These are phyloP conservation scores for Scarus forsteni DNA, from an alignment of 2,797 vertebrate species.

Conservation along the genomic window DNA sequence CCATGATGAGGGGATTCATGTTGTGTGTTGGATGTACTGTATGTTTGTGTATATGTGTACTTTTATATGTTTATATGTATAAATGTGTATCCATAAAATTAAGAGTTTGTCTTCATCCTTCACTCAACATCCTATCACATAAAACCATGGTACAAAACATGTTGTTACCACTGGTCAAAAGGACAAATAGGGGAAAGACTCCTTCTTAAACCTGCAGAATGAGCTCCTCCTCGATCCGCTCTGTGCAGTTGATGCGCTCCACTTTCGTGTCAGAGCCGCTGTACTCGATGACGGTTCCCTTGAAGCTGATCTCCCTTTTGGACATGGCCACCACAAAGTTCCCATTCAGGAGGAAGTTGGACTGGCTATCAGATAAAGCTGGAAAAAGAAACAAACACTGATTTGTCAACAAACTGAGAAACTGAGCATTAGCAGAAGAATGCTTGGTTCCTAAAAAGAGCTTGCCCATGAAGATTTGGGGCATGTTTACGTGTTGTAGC, in stretches of 20 bases:
- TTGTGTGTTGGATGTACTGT: no score
- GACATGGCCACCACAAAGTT: conserved; percentile 98
- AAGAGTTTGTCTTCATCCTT: no score
- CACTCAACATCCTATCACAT: no score
- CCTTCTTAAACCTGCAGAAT: conserved; percentile 88
- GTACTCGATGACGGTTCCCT: conserved; percentile 93
- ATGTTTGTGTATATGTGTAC: no score
- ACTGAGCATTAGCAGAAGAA: conserved; percentile 15
- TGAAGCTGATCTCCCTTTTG: conserved; percentile 93
- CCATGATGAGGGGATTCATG: no score
- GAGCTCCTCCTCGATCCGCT: conserved; percentile 91
- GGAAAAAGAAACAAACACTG: conserved; percentile 32
- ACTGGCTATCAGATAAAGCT: conserved; percentile 93
- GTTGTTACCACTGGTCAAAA: not conserved
- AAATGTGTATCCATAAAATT: no score
- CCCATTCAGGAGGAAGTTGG: conserved; percentile 94
- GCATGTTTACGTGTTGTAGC: conserved; percentile 29
- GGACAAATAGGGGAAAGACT: not conserved
- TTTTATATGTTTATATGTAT: no score
- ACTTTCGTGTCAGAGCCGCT: conserved; percentile 93
- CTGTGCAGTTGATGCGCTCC: conserved; percentile 96
- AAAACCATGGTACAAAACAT: no score
- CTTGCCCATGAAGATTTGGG: conserved; percentile 21
- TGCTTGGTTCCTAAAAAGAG: conserved; percentile 17
- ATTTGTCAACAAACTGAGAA: conserved; percentile 6